Percentiles rank a stretch among this genome's conserved stretches.
Evolutionary conservation across 2,113 vertebrate species (phyloP).

Genomic region (Haplotaxodon microlepis): DNA sequence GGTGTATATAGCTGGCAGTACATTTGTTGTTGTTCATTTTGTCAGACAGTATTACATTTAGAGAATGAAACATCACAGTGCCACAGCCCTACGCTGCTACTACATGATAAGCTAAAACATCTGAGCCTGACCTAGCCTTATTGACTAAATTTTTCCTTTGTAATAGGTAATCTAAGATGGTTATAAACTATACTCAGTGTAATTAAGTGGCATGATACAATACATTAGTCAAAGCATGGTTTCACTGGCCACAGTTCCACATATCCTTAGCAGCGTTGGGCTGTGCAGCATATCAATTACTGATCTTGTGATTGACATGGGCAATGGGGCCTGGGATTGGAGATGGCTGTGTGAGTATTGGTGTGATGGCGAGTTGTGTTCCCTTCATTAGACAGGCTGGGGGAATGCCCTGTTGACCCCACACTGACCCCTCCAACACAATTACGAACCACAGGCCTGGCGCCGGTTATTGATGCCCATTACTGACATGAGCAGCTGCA

Average conservation of each 20-base stretch:
- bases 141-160: neutral
- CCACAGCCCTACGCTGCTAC: neutral
- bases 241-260: neutral
- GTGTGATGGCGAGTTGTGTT: constrained; percentile 59
- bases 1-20: neutral
- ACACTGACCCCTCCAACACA: constrained; percentile 70
- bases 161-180: neutral
- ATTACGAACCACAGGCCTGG: constrained; percentile 62
- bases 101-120: neutral
- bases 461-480: constrained; percentile 69
- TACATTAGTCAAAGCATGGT: neutral
- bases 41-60: neutral
- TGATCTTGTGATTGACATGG: constrained; percentile 62
- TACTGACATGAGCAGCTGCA: constrained; percentile 57
- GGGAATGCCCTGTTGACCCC: constrained; percentile 69
- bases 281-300: constrained; percentile 31
- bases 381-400: constrained; percentile 69
- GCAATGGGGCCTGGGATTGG: constrained; percentile 74
- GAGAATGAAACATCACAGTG: neutral
- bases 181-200: neutral
- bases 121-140: neutral
- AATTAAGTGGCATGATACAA: neutral
- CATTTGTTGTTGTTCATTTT: neutral
- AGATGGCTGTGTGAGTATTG: constrained; percentile 51
- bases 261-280: constrained; percentile 2